Evolutionary conservation across 2,797 vertebrate species (phyloP).

Genomic region (Pangasius larnaudii): DNA sequence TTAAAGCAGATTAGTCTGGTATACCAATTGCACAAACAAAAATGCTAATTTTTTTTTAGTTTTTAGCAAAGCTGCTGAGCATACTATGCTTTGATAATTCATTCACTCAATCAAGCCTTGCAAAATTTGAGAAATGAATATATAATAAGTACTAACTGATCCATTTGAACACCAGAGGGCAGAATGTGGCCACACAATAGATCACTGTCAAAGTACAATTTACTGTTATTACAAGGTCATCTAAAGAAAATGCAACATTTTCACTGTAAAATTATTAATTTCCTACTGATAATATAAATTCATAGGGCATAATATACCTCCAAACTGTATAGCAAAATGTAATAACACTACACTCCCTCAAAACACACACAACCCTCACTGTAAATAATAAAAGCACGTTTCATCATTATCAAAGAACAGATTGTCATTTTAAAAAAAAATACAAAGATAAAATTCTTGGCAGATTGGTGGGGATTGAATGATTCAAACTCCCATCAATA

Average conservation of each 20-base stretch:
- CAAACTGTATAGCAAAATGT: neutral
- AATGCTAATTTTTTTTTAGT: constrained; percentile 28
- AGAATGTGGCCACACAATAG: constrained; percentile 47
- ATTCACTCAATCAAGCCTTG: neutral
- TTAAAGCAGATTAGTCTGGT: constrained; percentile 23
- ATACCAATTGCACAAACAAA: constrained; percentile 13
- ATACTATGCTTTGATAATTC: neutral
- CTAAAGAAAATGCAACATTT: neutral
- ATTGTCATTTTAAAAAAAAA: neutral
- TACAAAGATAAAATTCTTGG: neutral
- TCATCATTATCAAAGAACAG: neutral
- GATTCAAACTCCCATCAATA: constrained; percentile 4
- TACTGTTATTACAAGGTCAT: neutral
- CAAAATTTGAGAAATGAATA: neutral
- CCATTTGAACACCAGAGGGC: constrained; percentile 69
- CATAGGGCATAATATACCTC: neutral
- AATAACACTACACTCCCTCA: neutral
- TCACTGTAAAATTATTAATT: neutral
- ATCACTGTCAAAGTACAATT: neutral
- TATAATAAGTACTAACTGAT: neutral
- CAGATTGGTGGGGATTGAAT: neutral
- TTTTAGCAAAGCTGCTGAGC: neutral
- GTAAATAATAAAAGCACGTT: neutral
- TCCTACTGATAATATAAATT: neutral
- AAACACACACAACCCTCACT: neutral